These are phyloP conservation scores for Ciconia maguari DNA, from an alignment of 2,113 vertebrate species.

Conservation along the genomic window DNA sequence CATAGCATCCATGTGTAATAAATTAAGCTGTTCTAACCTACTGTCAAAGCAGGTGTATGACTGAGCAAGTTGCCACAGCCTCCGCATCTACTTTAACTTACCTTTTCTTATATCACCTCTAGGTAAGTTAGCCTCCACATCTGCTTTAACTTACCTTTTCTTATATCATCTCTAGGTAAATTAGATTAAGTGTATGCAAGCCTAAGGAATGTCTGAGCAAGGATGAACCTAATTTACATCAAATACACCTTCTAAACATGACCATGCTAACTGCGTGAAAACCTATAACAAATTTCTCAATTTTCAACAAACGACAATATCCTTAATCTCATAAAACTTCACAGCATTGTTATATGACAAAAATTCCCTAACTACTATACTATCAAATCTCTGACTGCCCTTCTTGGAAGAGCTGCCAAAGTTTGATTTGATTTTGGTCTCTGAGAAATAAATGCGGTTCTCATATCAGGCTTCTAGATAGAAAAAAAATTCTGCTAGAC, in stretches of 20 bases:
- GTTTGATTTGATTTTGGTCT: constrained; percentile 31
- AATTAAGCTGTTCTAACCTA: not conserved
- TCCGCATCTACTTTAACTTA: not conserved
- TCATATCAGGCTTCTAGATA: not conserved
- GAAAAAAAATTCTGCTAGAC: not conserved
- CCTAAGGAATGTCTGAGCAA: not conserved
- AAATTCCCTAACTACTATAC: not conserved
- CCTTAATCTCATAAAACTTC: not conserved
- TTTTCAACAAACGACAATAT: not conserved
- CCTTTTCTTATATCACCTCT: not conserved
- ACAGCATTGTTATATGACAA: not conserved
- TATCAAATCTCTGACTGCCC: not conserved
- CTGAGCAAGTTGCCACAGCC: not conserved
- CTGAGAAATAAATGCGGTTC: not conserved
- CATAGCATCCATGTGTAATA: not conserved
- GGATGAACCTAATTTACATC: not conserved
- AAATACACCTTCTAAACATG: not conserved
- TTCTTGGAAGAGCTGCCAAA: not conserved
- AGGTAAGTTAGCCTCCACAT: not conserved
- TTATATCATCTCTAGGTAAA: not conserved
- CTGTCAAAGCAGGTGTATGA: not conserved
- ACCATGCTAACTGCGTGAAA: not conserved
- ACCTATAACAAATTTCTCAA: not conserved
- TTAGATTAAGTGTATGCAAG: not conserved
- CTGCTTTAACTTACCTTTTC: not conserved